A percentile compares a stretch with the other conserved stretches of the same genome.
phyloP scores from a whole-genome alignment of 23 tunicate species.

The Ciona savignyi region DNA sequence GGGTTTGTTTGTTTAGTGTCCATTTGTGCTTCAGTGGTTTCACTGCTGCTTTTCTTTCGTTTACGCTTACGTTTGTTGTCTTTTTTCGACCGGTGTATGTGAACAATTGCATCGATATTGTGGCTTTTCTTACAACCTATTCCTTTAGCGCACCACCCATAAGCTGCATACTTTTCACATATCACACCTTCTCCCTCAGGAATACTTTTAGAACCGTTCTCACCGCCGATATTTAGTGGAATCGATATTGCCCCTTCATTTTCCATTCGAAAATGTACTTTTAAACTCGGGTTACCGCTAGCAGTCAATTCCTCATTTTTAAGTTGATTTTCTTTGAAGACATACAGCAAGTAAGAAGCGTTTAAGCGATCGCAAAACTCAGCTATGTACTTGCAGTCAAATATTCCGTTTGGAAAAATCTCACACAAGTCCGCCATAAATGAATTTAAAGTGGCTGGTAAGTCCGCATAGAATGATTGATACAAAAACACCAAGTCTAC shows the following conservation, averaged over 20 bases:
- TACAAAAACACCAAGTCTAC: constrained; percentile 60
- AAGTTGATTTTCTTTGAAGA: constrained; percentile 10
- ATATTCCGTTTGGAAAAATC: constrained; percentile 72
- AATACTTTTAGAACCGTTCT: neutral
- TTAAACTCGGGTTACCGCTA: constrained; percentile 1
- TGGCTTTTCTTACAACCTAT: constrained; percentile 38
- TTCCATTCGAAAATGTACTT: constrained; percentile 1
- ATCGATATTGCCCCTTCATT: neutral
- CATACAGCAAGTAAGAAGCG: constrained; percentile 52
- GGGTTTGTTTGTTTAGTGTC: neutral
- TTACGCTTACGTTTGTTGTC: constrained; percentile 14
- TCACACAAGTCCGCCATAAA: constrained; percentile 72
- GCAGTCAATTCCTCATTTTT: constrained; percentile 12
- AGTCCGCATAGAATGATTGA: constrained; percentile 60
- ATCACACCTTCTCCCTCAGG: neutral
- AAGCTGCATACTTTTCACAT: constrained; percentile 43
- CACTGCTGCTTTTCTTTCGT: constrained; percentile 9
- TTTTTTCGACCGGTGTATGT: constrained; percentile 4
- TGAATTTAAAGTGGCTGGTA: constrained; percentile 42
- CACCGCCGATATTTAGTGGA: neutral
- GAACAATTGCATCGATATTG: constrained; percentile 41
- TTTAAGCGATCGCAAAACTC: constrained; percentile 42
- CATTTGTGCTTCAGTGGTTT: neutral
- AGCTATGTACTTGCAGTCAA: constrained; percentile 68
- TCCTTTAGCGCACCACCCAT: constrained; percentile 53